Evolutionary conservation across 2,888 invertebrate genomes (phyloP), one percentile per base, ranked within the genome.

Genomic region (Chironomus riparius): DNA sequence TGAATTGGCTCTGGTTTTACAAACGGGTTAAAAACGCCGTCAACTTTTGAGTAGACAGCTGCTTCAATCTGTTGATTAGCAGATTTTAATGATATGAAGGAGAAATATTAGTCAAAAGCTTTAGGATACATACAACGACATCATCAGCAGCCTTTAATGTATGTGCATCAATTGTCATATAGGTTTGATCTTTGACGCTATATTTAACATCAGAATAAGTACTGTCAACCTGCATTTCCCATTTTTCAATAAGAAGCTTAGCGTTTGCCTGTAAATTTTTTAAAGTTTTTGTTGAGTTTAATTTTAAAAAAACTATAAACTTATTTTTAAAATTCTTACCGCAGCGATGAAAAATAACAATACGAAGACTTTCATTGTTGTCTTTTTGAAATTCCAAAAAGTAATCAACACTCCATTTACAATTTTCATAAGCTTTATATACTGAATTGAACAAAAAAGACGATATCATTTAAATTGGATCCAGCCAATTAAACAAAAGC

Each of bases 21-120:
- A n/a, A 72, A 72, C 3, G 72, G 72, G 47, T 62, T 72, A 47
- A 28, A 72, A 5, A 12, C 18, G 1, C 62, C 72, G 15, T 62
- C 72, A 18, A 72, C 62, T 47, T 72, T 72, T 10, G 72, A 72
- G 10, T 72, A 72, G 21, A 50, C 47, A 13, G 72, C 61, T 3
- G 72, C 72, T n/a, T 72, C 62, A 21, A 72, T 61, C 72, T 72
- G 13, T 28, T 2, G n/a, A n/a, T n/a, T n/a, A 24, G 3, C 2
- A 24, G 22, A 24, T 24, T 24, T 24, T 24, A 24, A n/a, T n/a
- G n/a, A n/a, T n/a, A n/a, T n/a, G n/a, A 3, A 24, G 22, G 22
- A 24, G n/a, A 24, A 24, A 24, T 24, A 24, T 24, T 24, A 24
- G 22, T 3, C 2, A 24, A 24, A 24, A 50, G 13, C 13, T n/a